Evolutionary conservation across 2,113 vertebrate genomes (phyloP).

Genomic region (Charina bottae): DNA sequence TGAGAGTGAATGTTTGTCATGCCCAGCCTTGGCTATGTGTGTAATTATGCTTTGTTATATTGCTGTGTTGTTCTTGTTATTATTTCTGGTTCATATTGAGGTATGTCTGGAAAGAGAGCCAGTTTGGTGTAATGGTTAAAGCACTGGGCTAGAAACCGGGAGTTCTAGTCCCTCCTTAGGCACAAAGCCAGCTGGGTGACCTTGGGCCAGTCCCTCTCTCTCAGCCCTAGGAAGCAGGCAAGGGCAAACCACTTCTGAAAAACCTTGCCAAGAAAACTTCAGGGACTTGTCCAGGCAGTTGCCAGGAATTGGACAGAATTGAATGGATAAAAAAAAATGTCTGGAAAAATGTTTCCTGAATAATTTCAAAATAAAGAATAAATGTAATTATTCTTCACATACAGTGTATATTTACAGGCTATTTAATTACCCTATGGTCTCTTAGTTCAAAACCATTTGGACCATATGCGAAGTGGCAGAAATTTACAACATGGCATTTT

Average conservation of each 20-base stretch:
- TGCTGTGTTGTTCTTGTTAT: background rate
- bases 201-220: too few species aligned
- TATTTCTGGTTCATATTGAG: background rate
- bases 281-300: too few species aligned
- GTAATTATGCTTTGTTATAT: background rate
- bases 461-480: background rate
- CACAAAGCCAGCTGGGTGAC: too few species aligned
- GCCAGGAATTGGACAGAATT: too few species aligned
- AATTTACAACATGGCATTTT: background rate
- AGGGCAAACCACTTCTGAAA: too few species aligned
- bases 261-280: too few species aligned
- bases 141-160: too few species aligned
- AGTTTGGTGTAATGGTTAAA: too few species aligned
- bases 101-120: background rate
- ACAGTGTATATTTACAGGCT: background rate
- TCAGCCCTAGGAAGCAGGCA: too few species aligned
- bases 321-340: too few species aligned
- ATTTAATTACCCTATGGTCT: background rate
- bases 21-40: background rate
- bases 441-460: background rate
- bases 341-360: too few species aligned
- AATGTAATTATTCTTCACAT: background rate
- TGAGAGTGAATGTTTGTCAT: background rate
- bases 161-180: too few species aligned
- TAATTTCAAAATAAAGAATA: background rate